Evolutionary conservation across 1,140 invertebrate genomes (phyloP), one percentile per base, ranked within the genome.

Genomic region (Whitmania pigra): DNA sequence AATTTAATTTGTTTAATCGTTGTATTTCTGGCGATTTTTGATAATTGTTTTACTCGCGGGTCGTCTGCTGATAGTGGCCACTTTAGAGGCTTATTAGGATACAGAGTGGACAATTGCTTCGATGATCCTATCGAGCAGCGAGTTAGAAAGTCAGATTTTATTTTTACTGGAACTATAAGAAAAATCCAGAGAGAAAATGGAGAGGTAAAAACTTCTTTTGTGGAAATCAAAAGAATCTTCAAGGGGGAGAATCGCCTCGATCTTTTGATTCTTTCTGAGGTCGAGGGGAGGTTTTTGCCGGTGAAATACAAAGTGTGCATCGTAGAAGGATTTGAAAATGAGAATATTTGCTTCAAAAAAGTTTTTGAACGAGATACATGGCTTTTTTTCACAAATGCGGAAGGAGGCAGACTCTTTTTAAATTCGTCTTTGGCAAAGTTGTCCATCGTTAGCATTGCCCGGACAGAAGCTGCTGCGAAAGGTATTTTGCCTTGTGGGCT

Each of bases 81-180:
- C 15, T 49, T 49, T 49, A 49, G 43, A 15, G 15, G 43, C 43
- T 49, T 49, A 13, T 49, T 49, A 7, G 43, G 43, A 49, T 49
- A 49, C 43, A 49, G 9, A 17, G 43, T 17, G 43, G 57, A 63
- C 22, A 31, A 63, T 25, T 63, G 57, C 18, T 63, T 63, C 15
- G 57, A 63, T 31, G 22, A 25, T 25, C 22, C 57, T 0, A 63
- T 63, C 18, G 57, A 63, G 18, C 22, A 63, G 29, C 9, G 29
- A n/a, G 57, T 63, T 25, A 63, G 29, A 22, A 63, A 63, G 22
- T 22, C 57, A 0, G 57, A 63, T 25, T 63, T 63, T 31, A 63
- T 63, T 63, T 63, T 63, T 63, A 25, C 57, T 63, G 57, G 57
- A 11, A 63, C 57, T 63, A 31, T 63, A 63, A 63, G 57, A 63